These are phyloP conservation scores for Timandra comae DNA, from an alignment of 2,888 invertebrate genomes.

Conservation along the genomic window DNA sequence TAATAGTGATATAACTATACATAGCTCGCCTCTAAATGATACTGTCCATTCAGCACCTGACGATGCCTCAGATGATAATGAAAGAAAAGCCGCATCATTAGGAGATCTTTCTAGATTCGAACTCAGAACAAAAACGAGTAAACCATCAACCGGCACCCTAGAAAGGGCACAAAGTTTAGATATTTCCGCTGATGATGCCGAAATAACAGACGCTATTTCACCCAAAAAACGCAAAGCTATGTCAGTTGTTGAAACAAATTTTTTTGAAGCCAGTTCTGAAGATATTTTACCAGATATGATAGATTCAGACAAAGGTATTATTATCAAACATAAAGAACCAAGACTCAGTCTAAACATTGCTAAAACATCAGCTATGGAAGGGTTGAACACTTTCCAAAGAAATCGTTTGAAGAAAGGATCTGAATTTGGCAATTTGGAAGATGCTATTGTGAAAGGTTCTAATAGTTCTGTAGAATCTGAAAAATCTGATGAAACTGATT, in stretches of 20 bases:
- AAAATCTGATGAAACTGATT: slow-evolving; percentile 42
- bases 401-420: slow-evolving; percentile 83
- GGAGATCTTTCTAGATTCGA: slow-evolving; percentile 86
- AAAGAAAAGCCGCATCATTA: slow-evolving; percentile 85
- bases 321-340: slow-evolving; percentile 74
- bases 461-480: slow-evolving; percentile 67
- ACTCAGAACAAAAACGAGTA: slow-evolving; percentile 55
- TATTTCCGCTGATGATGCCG: slow-evolving; percentile 77
- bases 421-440: slow-evolving; percentile 86
- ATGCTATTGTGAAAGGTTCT: slow-evolving; percentile 80
- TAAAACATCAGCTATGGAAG: slow-evolving; percentile 77
- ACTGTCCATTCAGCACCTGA: slow-evolving; percentile 58
- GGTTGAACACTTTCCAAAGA: slow-evolving; percentile 81
- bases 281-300: slow-evolving; percentile 65
- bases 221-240: slow-evolving; percentile 83
- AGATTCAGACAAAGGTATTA: slow-evolving; percentile 49
- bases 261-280: slow-evolving; percentile 60
- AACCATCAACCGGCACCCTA: slow-evolving; percentile 75
- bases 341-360: slow-evolving; percentile 71
- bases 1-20: slow-evolving; percentile 84
- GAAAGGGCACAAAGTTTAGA: slow-evolving; percentile 89
- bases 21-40: slow-evolving; percentile 79
- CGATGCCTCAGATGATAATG: slow-evolving; percentile 77
- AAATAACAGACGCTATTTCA: slow-evolving; percentile 58
- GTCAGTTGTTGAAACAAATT: slow-evolving; percentile 66